Percentiles rank a stretch among this genome's conserved stretches.
Evolutionary conservation across 2,888 invertebrate genomes (phyloP).

Genomic region (Conistra vaccinii): DNA sequence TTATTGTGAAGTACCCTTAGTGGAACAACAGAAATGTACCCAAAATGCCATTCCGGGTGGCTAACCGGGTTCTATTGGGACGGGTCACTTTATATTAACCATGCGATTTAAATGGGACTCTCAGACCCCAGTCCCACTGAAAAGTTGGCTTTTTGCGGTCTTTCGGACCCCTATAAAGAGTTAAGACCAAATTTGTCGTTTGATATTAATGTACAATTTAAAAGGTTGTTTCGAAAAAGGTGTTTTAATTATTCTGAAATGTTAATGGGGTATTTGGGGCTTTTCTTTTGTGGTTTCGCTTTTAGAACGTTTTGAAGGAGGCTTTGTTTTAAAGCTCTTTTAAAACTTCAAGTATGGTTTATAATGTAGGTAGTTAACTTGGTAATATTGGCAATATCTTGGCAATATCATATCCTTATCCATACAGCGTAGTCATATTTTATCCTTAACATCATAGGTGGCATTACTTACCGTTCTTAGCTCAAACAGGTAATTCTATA

Average conservation of each 20-base stretch:
- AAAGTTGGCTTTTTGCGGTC: conserved; percentile 75
- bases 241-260: conserved; percentile 61
- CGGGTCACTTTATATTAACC: conserved; percentile 75
- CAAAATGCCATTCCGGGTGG: conserved; percentile 75
- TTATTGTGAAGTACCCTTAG: conserved; percentile 62
- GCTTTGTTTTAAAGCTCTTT: background rate
- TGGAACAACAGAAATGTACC: conserved; percentile 72
- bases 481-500: conserved; percentile 2
- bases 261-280: conserved; percentile 44
- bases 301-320: background rate
- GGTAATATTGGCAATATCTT: no score
- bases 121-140: conserved; percentile 56
- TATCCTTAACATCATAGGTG: conserved; percentile 15
- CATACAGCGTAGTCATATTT: background rate
- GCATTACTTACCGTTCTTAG: conserved; percentile 4
- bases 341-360: background rate
- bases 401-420: no score
- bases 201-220: conserved; percentile 58
- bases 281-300: conserved; percentile 26
- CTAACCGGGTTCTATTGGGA: conserved; percentile 67
- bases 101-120: conserved; percentile 74
- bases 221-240: conserved; percentile 50
- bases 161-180: conserved; percentile 57
- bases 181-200: conserved; percentile 58
- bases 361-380: background rate